Evolutionary conservation across 2,113 vertebrate genomes (phyloP), one percentile per base, ranked within the genome.

Genomic region (Oryzias woworae): DNA sequence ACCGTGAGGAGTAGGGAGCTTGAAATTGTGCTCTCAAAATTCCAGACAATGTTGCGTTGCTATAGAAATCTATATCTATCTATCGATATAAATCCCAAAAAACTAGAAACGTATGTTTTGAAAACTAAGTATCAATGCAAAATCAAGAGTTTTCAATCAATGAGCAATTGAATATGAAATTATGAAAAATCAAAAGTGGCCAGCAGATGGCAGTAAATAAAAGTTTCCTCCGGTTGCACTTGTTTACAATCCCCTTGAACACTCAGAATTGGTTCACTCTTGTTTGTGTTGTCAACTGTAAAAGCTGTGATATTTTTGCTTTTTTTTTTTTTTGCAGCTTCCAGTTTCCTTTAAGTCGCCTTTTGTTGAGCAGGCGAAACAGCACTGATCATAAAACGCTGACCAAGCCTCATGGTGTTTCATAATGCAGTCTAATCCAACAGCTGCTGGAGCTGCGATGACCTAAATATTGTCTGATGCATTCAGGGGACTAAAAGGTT

Each of bases 381-480:
- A 3, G 7, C 12, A 14, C 2, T 23, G 58, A 13, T 16, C 53
- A 60, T 46, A 49, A 65, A 81, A 53, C 5, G 80, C 77, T 87
- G 84, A 86, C 76, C 62, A 67, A 62, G 66, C 73, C 63, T 56
- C 36, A 44, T 16, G 17, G 64, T 2, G 57, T 46, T 53, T 82
- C 46, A 80, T 89, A 89, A 88, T 87, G 78, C 77, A 77, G 77
- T 83, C 67, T 72, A 57, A 83, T 46, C 78, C 75, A 81, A 64
- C 81, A 80, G 80, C 78, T 85, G 80, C 83, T 77, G 69, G 54
- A 83, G 72, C 71, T 63, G 65, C 2, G 2, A 65, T 87, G 87
- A 81, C 87, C 85, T 87, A 67, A 88, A 90, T 88, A 84, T 85
- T 45, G 72, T 58, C 53, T 62, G 58, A 87, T 81, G 71, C 72